Conservation (phyloP, 2,113 vertebrate genomes). For the Hucho hucho region DNA sequence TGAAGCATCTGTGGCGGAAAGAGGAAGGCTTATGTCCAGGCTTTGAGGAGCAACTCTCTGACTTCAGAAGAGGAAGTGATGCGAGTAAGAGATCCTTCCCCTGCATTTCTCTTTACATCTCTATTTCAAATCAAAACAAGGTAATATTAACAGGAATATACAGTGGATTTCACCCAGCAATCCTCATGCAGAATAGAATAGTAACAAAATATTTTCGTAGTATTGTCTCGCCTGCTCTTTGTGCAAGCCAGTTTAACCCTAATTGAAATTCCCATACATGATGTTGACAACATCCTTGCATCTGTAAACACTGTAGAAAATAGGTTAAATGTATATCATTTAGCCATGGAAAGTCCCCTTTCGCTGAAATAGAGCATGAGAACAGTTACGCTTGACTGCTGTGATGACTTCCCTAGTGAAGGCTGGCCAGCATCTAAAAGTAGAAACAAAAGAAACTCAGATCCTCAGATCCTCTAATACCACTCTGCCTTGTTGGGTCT, state of each 20-base stretch:
- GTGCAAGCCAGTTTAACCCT: background rate
- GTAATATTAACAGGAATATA: background rate
- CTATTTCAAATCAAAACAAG: no score
- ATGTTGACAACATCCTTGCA: background rate
- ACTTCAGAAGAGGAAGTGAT: slow-evolving; percentile 23
- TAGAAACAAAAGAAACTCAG: slow-evolving; percentile 24
- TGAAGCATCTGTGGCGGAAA: background rate
- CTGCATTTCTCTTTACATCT: background rate
- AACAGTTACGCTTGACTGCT: slow-evolving; percentile 40
- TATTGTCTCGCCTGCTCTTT: background rate
- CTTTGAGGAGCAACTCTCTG: background rate
- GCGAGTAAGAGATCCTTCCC: background rate
- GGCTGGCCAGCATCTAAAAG: slow-evolving; percentile 44
- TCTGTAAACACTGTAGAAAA: slow-evolving; percentile 7
- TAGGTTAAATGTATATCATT: slow-evolving; percentile 10
- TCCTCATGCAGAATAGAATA: background rate
- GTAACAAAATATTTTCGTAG: background rate
- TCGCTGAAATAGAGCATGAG: slow-evolving; percentile 40
- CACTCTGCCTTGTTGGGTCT: slow-evolving; percentile 33
- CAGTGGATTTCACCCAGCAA: background rate
- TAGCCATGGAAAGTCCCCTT: slow-evolving; percentile 50
- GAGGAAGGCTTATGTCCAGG: background rate
- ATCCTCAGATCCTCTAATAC: background rate
- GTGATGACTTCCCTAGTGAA: slow-evolving; percentile 53
- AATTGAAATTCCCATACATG: background rate